Conservation (phyloP, 2,113 vertebrate species). For the Suncus etruscus region DNA sequence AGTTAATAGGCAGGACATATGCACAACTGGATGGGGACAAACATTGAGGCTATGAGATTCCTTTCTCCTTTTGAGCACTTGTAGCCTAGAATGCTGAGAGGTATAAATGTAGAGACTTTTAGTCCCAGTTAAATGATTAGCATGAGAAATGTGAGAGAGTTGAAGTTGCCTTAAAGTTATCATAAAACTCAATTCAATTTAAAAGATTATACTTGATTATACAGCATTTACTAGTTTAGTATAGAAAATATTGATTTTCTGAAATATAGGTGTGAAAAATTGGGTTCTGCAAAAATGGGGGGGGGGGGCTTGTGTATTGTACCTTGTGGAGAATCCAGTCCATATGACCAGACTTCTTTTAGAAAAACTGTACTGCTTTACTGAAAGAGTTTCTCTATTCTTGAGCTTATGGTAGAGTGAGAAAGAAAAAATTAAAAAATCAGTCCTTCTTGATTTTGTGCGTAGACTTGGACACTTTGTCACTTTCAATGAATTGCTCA, state of each 20-base stretch:
- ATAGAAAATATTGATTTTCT: background rate
- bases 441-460: background rate
- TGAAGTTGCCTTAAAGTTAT: background rate
- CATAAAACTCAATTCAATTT: conserved; percentile 7
- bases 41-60: background rate
- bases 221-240: background rate
- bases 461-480: background rate
- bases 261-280: background rate
- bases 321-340: background rate
- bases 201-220: background rate
- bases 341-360: background rate
- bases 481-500: background rate
- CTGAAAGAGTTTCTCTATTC: background rate
- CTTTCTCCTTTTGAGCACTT: background rate
- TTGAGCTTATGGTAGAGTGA: background rate
- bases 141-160: conserved; percentile 3
- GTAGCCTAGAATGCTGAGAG: background rate
- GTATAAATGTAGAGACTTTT: background rate
- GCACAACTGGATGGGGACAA: background rate
- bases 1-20: background rate
- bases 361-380: background rate
- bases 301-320: background rate
- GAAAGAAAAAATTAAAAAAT: background rate
- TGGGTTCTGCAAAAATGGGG: background rate
- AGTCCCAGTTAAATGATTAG: background rate